Evolutionary conservation across 2,113 vertebrate genomes (phyloP), one percentile per base, ranked within the genome.

Genomic region (Mobula hypostoma): DNA sequence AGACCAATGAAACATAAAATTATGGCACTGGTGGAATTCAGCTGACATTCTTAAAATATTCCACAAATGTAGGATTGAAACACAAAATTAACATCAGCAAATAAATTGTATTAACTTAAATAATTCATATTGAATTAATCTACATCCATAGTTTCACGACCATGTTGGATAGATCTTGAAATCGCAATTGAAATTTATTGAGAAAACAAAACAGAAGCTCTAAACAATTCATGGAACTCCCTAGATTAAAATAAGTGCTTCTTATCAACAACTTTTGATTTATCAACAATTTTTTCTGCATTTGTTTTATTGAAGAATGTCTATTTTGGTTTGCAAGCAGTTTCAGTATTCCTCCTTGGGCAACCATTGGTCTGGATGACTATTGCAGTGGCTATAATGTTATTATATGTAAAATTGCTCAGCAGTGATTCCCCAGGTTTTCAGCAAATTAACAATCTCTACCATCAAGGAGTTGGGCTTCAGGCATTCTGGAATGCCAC

Each of bases 41-140:
- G 21, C n/a, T 91, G 29, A 24, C 7, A 12, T 93, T 72, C 68
- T 68, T 27, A 24, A 66, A 68, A 68, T 90, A 90, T 36, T 93
- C 68, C 72, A 8, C 68, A 93, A 70, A 74, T 74, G 24, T 5
- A 74, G 36, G 5, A 74, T 27, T 76, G 70, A 93, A 93, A 66
- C 32, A 7, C 61, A 90, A 66, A 29, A 74, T 48, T 15, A 76
- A 74, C 61, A 5, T 15, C 7, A 11, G 7, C 32, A 29, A 24
- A 1, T 48, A 85, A 58, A 85, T 8, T 29, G 63, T 32, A 66
- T 90, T 90, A 32, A 66, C 85, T 66, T 2, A 36, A 32, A n/a
- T 90, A 68, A 32, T 90, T n/a, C 61, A 66, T 66, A 90, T 68
- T 90, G 61, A 68, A 90, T 90, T 19, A 66, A 32, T 85, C 85